Base-by-base conservation (phyloP, 2,797 vertebrate genomes). In the Gastrophryne carolinensis region DNA sequence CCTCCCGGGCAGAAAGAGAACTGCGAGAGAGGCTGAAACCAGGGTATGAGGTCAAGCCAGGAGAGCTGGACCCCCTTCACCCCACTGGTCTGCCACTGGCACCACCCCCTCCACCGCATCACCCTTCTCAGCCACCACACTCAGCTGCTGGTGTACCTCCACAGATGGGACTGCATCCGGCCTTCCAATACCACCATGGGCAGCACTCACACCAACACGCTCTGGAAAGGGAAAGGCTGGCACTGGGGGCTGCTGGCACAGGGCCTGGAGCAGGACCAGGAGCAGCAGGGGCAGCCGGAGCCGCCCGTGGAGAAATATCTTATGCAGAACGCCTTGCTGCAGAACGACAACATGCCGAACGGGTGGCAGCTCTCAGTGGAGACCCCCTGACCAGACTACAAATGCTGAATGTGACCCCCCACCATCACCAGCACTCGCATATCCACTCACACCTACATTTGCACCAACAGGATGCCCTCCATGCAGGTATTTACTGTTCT, bases 341-440 rank as follows among this genome's bases (percentile, higher is more conserved):
- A 0, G 91, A 92, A 69, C 86, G 91, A 70, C 91, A 91, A 80
- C 91, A 92, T 0, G 94, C 91, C 1, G 93, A 91, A 84, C 90
- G 87, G 84, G 93, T 92, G 91, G 95, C 91, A 0, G 90, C 91
- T 19, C 83, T 92, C 78, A 90, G 90, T 85, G 91, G 90, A 56
- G 97, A 98, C 81, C 95, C 95, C 34, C 90, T 96, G 85, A 94
- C 95, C 73, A 92, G 96, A 81, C 94, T 98, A 79, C 97, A 98
- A 90, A 98, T 98, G 97, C 86, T 98, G 80, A 99, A 99, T 27
- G 96, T 98, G 90, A 99, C 97, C 24, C 97, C 98, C 44, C 97
- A 99, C 82, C 97, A 99, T 84, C 98, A 99, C 92, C 97, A 99
- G 94, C 97, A 99, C 90, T 99, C 97, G 68, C 97, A 99, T 85